These are phyloP conservation scores for Nannoperca australis DNA, from an alignment of 2,797 vertebrate species.

Conservation along the genomic window DNA sequence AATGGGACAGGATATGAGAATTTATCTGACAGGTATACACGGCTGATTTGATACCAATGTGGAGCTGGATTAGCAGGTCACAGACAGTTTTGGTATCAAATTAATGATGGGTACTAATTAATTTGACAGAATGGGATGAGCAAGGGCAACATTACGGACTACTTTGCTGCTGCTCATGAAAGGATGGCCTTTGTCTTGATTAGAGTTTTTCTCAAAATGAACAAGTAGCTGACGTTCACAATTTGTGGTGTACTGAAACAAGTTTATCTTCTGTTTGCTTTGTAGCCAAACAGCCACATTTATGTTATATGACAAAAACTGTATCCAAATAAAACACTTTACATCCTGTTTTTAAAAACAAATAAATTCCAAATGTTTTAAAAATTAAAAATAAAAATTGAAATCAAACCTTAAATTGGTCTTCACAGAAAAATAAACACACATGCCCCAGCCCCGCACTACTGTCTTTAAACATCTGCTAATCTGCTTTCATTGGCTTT, in stretches of 20 bases:
- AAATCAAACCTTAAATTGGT: constrained; percentile 58
- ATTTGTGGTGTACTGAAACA: constrained; percentile 32
- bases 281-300: constrained; percentile 31
- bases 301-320: neutral
- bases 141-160: constrained; percentile 61
- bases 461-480: constrained; percentile 79
- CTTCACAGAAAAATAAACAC: constrained; percentile 67
- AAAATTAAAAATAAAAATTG: constrained; percentile 4
- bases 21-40: constrained; percentile 83
- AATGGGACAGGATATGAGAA: constrained; percentile 82
- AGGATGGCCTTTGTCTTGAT: constrained; percentile 55
- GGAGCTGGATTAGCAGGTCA: constrained; percentile 76
- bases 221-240: constrained; percentile 51
- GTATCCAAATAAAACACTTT: constrained; percentile 10
- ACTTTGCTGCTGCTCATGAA: constrained; percentile 52
- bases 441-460: constrained; percentile 40
- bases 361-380: constrained; percentile 15
- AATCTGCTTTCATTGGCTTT: constrained; percentile 75
- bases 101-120: constrained; percentile 83
- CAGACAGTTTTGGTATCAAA: constrained; percentile 68
- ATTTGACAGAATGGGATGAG: constrained; percentile 79
- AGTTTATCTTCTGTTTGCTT: constrained; percentile 26
- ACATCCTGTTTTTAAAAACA: neutral
- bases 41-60: constrained; percentile 80
- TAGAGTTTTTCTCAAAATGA: constrained; percentile 58